Percentiles rank a stretch among this genome's conserved stretches.
These are phyloP conservation scores for Rhincodon typus DNA, from an alignment of 2,797 vertebrate species.

Conservation along the genomic window DNA sequence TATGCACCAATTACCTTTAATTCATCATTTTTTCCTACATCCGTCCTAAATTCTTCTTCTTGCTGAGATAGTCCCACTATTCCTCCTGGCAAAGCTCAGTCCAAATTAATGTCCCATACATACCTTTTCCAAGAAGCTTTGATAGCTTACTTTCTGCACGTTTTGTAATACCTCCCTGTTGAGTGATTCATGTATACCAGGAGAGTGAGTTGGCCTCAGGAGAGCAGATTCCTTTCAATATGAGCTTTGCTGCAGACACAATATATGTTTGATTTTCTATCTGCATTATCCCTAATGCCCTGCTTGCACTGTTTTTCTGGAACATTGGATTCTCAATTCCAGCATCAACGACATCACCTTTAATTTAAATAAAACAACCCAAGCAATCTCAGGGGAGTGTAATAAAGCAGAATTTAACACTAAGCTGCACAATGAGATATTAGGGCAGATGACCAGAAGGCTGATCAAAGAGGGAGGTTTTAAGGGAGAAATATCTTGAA, in stretches of 20 bases:
- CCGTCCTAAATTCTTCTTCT: background rate
- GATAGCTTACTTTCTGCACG: background rate
- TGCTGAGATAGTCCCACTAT: background rate
- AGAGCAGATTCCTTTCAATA: background rate
- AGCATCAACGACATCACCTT: no score
- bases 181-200: background rate
- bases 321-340: no score
- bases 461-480: no score
- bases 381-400: no score
- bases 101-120: background rate
- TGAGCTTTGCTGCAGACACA: background rate
- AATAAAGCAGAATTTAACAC: no score
- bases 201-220: background rate
- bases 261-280: background rate
- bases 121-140: background rate
- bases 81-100: background rate
- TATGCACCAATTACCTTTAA: background rate
- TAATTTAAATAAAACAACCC: no score
- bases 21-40: background rate
- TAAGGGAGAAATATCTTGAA: no score
- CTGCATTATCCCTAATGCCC: background rate
- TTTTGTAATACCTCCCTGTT: background rate
- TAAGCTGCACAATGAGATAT: no score
- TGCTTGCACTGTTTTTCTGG: no score
- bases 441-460: no score